Percentiles rank a stretch among this genome's conserved stretches.
phyloP scores from a whole-genome alignment of 1,140 invertebrate genomes.

The Alviniconcha marisindica region DNA sequence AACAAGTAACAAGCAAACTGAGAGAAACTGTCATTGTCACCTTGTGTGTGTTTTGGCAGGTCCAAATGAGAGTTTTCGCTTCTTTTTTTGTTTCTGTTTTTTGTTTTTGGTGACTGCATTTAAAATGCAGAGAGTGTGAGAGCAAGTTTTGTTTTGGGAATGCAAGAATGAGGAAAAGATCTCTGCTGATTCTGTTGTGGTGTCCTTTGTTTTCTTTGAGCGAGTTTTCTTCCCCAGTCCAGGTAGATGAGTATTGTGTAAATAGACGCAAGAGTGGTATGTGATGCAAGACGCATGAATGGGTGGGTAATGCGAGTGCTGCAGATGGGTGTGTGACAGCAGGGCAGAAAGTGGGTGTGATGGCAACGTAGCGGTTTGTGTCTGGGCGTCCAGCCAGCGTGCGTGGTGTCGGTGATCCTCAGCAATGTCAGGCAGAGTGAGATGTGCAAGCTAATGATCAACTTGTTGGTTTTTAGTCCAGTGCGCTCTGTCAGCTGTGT shows the following conservation, averaged over 20 bases:
- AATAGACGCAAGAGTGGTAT: not conserved
- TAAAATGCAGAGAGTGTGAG: not conserved
- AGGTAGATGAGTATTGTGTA: slow-evolving; percentile 9
- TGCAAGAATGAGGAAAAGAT: slow-evolving; percentile 14
- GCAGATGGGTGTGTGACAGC: not conserved
- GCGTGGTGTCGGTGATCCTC: slow-evolving; percentile 24
- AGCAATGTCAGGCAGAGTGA: slow-evolving; percentile 15
- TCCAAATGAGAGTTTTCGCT: slow-evolving; percentile 21
- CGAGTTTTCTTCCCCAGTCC: not conserved
- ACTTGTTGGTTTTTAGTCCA: slow-evolving; percentile 34
- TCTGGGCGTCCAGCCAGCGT: slow-evolving; percentile 39
- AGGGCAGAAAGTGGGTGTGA: slow-evolving; percentile 19
- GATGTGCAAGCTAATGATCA: slow-evolving; percentile 35
- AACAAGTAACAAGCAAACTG: not conserved
- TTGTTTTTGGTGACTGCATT: too few species aligned
- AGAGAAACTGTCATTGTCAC: slow-evolving; percentile 27
- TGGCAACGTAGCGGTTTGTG: slow-evolving; percentile 32
- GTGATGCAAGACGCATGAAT: too few species aligned
- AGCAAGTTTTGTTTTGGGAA: not conserved
- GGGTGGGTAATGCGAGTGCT: too few species aligned
- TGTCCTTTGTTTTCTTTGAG: not conserved
- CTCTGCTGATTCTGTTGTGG: slow-evolving; percentile 16
- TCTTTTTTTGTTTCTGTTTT: not conserved
- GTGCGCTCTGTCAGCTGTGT: slow-evolving; percentile 41
- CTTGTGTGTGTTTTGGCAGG: slow-evolving; percentile 36